Conservation (phyloP, 2,797 vertebrate genomes). For the Chelon labrosus region DNA sequence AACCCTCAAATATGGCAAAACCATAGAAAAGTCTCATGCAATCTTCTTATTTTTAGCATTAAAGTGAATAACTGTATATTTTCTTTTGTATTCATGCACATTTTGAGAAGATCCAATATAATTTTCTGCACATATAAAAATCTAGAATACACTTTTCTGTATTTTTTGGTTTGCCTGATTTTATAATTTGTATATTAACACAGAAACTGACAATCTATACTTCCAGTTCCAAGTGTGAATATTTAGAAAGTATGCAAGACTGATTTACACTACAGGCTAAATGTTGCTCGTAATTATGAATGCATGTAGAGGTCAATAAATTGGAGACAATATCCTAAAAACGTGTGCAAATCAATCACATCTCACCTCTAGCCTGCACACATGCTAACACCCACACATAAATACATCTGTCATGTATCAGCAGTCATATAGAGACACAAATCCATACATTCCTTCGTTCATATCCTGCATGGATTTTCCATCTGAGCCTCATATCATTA, state of each 20-base stretch:
- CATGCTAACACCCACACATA: background rate
- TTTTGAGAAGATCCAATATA: no score
- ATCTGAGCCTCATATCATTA: slow-evolving; percentile 44
- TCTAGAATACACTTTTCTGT: no score
- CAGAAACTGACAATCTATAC: background rate
- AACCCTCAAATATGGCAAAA: no score
- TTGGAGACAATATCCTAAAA: background rate
- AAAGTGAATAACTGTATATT: no score
- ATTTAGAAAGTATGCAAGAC: background rate
- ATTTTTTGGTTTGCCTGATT: no score
- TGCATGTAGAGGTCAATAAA: background rate
- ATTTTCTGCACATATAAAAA: no score
- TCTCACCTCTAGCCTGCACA: background rate
- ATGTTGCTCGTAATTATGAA: background rate
- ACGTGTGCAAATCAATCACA: background rate
- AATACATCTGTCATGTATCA: background rate
- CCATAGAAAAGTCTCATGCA: no score
- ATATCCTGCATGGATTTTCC: slow-evolving; percentile 26
- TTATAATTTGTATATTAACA: no score
- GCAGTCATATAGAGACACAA: background rate
- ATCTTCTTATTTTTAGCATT: no score
- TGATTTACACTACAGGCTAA: background rate
- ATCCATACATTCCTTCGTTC: background rate
- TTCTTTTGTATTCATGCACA: no score
- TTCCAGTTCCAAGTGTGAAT: background rate